A percentile compares a stretch with the other conserved stretches of the same genome.
Conservation (phyloP, 2,113 vertebrate genomes). For the Amphiprion percula region DNA sequence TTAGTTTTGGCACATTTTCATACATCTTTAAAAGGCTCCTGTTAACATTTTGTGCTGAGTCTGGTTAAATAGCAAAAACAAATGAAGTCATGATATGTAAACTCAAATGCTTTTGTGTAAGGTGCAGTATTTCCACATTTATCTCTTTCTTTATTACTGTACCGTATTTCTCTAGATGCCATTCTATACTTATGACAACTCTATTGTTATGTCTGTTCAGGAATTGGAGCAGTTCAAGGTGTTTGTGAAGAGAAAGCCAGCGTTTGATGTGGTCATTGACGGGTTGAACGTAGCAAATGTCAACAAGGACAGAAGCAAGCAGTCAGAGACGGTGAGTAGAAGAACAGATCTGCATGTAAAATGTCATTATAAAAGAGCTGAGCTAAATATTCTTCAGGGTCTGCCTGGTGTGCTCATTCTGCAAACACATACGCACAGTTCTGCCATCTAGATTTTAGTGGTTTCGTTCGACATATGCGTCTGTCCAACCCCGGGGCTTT, state of each 20-base stretch:
- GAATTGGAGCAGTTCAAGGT: conserved; percentile 90
- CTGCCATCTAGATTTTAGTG: conserved; percentile 29
- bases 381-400: background rate
- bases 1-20: background rate
- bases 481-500: conserved; percentile 57
- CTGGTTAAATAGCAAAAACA: background rate
- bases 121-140: background rate
- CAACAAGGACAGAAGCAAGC: conserved; percentile 73
- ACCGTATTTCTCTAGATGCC: background rate
- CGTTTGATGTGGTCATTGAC: conserved; percentile 94
- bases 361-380: background rate
- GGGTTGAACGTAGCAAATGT: conserved; percentile 92
- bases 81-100: background rate
- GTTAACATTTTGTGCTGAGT: background rate
- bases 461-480: conserved; percentile 24
- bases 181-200: background rate
- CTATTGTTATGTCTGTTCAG: conserved; percentile 73
- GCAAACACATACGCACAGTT: conserved; percentile 4
- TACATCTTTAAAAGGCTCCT: background rate
- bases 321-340: conserved; percentile 88
- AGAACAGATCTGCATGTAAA: conserved; percentile 13
- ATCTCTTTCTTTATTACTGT: background rate
- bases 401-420: background rate
- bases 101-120: background rate
- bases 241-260: conserved; percentile 87